phyloP scores from a whole-genome alignment of 2,888 invertebrate genomes.

The Parochlus steinenii region DNA sequence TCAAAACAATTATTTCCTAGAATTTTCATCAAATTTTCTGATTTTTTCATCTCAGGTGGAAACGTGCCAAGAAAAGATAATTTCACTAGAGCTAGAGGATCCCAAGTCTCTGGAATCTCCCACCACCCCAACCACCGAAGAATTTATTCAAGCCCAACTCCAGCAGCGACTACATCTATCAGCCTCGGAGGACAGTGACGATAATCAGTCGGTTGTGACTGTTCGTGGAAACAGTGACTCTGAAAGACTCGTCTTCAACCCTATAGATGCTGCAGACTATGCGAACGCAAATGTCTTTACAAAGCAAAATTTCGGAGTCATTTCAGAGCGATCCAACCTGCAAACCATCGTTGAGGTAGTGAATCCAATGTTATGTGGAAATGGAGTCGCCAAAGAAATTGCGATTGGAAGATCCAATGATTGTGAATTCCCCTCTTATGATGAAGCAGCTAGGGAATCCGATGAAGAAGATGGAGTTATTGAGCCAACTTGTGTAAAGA shows the following conservation, averaged over 20 bases:
- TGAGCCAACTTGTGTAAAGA: slow-evolving; percentile 10
- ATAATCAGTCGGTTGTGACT: slow-evolving; percentile 33
- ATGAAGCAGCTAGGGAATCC: slow-evolving; percentile 14
- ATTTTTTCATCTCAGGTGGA: slow-evolving; percentile 66
- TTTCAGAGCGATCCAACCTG: slow-evolving; percentile 7
- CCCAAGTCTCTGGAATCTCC: slow-evolving; percentile 39
- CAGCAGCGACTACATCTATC: slow-evolving; percentile 25
- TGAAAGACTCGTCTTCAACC: slow-evolving; percentile 16
- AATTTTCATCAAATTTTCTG: no score
- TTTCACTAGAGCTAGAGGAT: slow-evolving; percentile 66
- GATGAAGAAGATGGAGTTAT: slow-evolving; percentile 15
- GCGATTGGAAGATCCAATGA: slow-evolving; percentile 24
- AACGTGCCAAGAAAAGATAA: slow-evolving; percentile 80
- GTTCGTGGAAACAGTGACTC: slow-evolving; percentile 26
- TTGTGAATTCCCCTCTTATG: slow-evolving; percentile 22
- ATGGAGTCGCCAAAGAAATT: slow-evolving; percentile 27
- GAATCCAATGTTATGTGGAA: slow-evolving; percentile 29
- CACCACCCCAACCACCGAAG: slow-evolving; percentile 26
- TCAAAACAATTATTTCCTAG: no score
- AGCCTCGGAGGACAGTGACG: slow-evolving; percentile 39
- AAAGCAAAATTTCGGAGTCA: slow-evolving; percentile 1
- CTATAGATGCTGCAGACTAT: slow-evolving; percentile 9
- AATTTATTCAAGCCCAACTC: slow-evolving; percentile 27
- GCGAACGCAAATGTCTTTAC: slow-evolving; percentile 8
- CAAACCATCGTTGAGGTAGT: slow-evolving; percentile 31